These are phyloP conservation scores for Dicentrarchus labrax DNA, from an alignment of 2,113 vertebrate species.

Conservation along the genomic window DNA sequence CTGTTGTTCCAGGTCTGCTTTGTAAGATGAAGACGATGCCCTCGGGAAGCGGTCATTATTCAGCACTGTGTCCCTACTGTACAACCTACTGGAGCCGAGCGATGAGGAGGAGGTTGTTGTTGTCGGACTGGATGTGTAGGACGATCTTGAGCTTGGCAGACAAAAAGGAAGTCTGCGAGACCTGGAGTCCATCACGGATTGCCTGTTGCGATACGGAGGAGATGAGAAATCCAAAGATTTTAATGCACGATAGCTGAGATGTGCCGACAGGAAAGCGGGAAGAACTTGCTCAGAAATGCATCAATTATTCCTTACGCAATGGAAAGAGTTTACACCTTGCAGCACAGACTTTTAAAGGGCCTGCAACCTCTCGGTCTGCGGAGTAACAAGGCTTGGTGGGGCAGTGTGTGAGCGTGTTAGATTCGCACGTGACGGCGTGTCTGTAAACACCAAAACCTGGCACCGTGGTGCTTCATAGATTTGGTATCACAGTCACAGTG, in stretches of 20 bases:
- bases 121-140: conserved; percentile 67
- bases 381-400: not conserved
- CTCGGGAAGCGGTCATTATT: conserved; percentile 86
- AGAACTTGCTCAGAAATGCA: not conserved
- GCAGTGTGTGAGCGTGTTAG: not conserved
- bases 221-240: not conserved
- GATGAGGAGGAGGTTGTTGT: conserved; percentile 71
- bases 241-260: not conserved
- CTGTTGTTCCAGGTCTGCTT: conserved; percentile 90
- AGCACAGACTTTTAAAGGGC: not conserved
- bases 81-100: conserved; percentile 75
- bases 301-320: not conserved
- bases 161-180: conserved; percentile 91
- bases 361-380: not conserved
- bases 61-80: conserved; percentile 82
- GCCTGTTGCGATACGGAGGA: conserved; percentile 36
- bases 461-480: conserved; percentile 36
- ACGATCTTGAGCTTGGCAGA: conserved; percentile 82
- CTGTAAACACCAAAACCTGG: conserved; percentile 65
- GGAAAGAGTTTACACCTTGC: not conserved
- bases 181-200: conserved; percentile 92
- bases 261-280: not conserved
- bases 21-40: conserved; percentile 84
- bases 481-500: conserved; percentile 33
- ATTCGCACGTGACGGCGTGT: conserved; percentile 52